Conservation (phyloP, 2,888 invertebrate species). For the Hypena proboscidalis region DNA sequence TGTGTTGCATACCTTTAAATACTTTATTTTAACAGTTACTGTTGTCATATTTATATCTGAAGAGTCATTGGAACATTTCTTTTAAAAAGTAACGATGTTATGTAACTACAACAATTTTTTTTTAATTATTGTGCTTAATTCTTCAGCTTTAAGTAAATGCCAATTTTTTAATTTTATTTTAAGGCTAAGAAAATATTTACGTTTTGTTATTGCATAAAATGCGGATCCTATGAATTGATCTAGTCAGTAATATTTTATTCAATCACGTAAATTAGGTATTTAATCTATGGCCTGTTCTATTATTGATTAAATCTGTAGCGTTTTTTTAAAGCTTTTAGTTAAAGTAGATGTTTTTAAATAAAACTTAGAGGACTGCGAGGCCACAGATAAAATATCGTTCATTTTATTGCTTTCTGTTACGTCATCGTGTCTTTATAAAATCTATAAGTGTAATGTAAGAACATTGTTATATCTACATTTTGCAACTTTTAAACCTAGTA, state of each 20-base stretch:
- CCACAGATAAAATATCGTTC: constrained; percentile 23
- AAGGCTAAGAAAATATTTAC: constrained; percentile 9
- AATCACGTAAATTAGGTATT: constrained; percentile 21
- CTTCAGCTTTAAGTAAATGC: background rate
- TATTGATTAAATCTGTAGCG: constrained; percentile 29
- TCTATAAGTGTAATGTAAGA: constrained; percentile 31
- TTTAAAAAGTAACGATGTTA: constrained; percentile 8
- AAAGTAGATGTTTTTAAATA: constrained; percentile 24
- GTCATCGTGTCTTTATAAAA: constrained; percentile 35
- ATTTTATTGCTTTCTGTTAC: constrained; percentile 39
- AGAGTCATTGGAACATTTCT: constrained; percentile 13
- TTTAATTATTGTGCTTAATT: background rate
- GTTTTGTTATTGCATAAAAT: constrained; percentile 40
- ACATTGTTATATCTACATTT: constrained; percentile 44
- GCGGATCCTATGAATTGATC: constrained; percentile 43
- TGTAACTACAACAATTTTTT: constrained; percentile 14
- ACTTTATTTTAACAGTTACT: constrained; percentile 18
- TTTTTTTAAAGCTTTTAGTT: constrained; percentile 29
- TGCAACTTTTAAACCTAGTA: constrained; percentile 36
- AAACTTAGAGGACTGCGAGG: constrained; percentile 23
- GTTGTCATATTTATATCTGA: background rate
- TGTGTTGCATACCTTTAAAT: constrained; percentile 27
- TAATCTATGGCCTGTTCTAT: constrained; percentile 24
- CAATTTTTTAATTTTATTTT: constrained; percentile 1
- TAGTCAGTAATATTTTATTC: constrained; percentile 45